Conservation (phyloP, 2,113 vertebrate genomes). For the Brachionichthys hirsutus region DNA sequence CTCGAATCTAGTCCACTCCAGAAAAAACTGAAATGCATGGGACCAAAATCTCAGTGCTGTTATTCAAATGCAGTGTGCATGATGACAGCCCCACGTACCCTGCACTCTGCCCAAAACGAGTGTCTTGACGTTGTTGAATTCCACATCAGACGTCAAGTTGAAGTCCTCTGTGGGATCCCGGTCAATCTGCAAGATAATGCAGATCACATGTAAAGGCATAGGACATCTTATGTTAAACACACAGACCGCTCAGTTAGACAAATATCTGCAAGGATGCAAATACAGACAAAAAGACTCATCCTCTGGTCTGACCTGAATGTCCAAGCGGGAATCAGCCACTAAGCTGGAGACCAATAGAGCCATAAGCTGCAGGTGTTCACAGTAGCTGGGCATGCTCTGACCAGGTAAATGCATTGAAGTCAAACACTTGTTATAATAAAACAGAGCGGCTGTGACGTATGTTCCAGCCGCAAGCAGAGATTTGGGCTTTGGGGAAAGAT, state of each 20-base stretch:
- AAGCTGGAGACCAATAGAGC: slow-evolving; percentile 1
- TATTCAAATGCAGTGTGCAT: slow-evolving; percentile 32
- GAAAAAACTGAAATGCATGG: slow-evolving; percentile 2
- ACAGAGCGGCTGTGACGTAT: too few species aligned
- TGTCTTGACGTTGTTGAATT: slow-evolving; percentile 87
- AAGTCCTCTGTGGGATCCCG: slow-evolving; percentile 81
- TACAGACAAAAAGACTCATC: neutral
- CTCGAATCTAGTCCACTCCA: neutral
- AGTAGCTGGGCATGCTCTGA: neutral
- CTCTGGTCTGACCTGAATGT: slow-evolving; percentile 14
- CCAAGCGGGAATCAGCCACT: slow-evolving; percentile 5
- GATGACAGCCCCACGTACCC: slow-evolving; percentile 77
- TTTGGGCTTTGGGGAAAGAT: slow-evolving; percentile 23
- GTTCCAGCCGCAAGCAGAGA: neutral
- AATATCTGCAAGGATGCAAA: slow-evolving; percentile 1
- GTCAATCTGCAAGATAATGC: slow-evolving; percentile 80
- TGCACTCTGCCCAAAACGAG: slow-evolving; percentile 85
- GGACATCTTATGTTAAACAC: neutral
- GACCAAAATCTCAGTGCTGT: slow-evolving; percentile 17
- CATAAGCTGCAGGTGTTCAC: neutral
- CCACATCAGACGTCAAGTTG: slow-evolving; percentile 83
- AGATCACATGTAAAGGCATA: neutral
- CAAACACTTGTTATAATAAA: too few species aligned
- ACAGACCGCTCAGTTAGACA: neutral
- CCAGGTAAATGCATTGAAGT: too few species aligned